These are phyloP conservation scores for Buceros bicornis DNA, from an alignment of 2,797 vertebrate species.

Conservation along the genomic window DNA sequence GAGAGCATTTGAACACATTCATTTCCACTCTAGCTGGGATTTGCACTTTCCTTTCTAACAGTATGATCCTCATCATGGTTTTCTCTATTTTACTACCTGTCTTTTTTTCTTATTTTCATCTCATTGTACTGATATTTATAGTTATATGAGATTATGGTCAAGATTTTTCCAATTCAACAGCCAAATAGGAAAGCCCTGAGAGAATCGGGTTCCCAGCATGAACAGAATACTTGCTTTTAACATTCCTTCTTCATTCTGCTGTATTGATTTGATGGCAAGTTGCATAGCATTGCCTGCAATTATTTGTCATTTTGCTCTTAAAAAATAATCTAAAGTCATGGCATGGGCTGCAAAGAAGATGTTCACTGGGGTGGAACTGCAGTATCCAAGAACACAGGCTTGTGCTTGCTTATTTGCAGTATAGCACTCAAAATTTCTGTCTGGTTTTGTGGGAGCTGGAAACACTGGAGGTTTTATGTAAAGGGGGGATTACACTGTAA, in stretches of 20 bases:
- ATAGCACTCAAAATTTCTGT: not conserved
- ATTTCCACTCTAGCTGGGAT: not conserved
- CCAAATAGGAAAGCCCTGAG: not conserved
- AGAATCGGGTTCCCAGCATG: not conserved
- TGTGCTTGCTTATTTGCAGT: not conserved
- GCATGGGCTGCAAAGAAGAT: slow-evolving; percentile 29
- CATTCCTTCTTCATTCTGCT: not conserved
- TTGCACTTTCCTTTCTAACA: not conserved
- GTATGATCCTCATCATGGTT: not conserved
- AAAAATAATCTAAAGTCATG: slow-evolving; percentile 26
- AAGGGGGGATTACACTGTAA: not conserved
- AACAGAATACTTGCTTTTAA: not conserved
- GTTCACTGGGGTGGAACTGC: slow-evolving; percentile 12
- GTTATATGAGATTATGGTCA: not conserved
- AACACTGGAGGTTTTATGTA: not conserved
- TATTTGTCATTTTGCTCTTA: slow-evolving; percentile 60
- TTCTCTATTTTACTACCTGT: not conserved
- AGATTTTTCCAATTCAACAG: not conserved
- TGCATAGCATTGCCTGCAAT: slow-evolving; percentile 64
- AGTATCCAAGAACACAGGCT: not conserved
- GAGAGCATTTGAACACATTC: not conserved
- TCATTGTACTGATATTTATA: not conserved
- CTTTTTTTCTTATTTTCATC: not conserved
- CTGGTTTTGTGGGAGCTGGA: not conserved
- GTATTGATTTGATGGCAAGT: slow-evolving; percentile 48